These are phyloP conservation scores for Pelvicachromis taeniatus DNA, from an alignment of 2,113 vertebrate genomes.

Conservation along the genomic window DNA sequence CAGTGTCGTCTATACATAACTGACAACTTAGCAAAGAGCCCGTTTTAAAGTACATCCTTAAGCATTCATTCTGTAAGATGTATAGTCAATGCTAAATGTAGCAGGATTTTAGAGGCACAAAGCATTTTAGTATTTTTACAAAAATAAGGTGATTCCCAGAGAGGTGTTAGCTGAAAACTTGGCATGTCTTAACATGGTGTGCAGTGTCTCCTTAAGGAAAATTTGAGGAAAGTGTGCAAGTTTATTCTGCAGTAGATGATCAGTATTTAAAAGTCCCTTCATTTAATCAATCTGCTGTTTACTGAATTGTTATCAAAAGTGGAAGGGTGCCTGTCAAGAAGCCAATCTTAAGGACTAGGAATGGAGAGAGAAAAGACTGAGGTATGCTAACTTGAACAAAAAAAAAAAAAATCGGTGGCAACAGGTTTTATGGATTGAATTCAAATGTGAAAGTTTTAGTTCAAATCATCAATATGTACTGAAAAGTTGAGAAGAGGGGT, in stretches of 20 bases:
- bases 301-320: too few species aligned
- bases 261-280: neutral
- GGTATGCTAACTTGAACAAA: neutral
- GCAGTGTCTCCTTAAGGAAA: neutral
- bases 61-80: neutral
- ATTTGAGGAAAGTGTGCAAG: neutral
- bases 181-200: neutral
- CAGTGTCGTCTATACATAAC: fast-evolving
- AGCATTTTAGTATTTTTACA: neutral
- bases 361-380: too few species aligned
- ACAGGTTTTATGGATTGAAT: neutral
- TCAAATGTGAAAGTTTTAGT: neutral
- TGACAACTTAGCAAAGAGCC: neutral
- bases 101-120: neutral
- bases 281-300: too few species aligned
- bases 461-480: neutral
- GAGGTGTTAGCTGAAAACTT: fast-evolving
- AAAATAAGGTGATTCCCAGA: neutral
- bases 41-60: neutral
- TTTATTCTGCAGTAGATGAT: neutral
- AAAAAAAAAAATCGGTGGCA: neutral
- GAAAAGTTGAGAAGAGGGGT: neutral
- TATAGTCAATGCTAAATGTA: neutral
- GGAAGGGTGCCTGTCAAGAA: neutral
- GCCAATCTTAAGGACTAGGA: neutral